A percentile compares a stretch with the other conserved stretches of the same genome.
phyloP scores from a whole-genome alignment of 37 sponge, comb jelly and placozoan genomes.

The Halichondria panicea region DNA sequence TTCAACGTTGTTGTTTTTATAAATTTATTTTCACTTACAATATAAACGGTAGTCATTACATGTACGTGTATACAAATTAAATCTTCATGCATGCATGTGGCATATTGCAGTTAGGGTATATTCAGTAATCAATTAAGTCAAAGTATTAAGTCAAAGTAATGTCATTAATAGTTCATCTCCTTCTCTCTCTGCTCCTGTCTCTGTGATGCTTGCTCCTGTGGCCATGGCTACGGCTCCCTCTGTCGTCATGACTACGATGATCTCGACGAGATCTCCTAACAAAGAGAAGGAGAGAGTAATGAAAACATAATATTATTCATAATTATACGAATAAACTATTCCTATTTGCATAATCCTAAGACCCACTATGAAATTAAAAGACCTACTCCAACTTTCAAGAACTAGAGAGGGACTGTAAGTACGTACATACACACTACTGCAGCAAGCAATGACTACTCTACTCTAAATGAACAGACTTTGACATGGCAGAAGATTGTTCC shows the following conservation, averaged over 20 bases:
- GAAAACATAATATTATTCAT: neutral
- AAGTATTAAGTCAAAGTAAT: neutral
- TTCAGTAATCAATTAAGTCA: neutral
- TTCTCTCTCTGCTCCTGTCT: constrained; percentile 65
- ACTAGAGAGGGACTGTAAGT: no score
- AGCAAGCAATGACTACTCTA: neutral
- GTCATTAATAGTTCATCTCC: constrained; percentile 19
- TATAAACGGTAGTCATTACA: neutral
- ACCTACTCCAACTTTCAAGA: neutral
- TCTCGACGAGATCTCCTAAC: neutral
- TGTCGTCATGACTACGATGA: constrained; percentile 42
- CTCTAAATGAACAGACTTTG: neutral
- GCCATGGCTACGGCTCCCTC: constrained; percentile 17
- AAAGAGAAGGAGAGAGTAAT: neutral
- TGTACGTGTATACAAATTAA: neutral
- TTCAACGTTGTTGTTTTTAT: neutral
- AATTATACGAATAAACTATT: neutral
- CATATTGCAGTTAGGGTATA: neutral
- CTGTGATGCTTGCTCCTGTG: constrained; percentile 56
- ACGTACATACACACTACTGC: constrained; percentile 1
- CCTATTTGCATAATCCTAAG: neutral
- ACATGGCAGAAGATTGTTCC: constrained; percentile 21
- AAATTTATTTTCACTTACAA: neutral
- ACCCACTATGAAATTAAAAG: no score
- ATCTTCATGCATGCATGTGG: no score